Evolutionary conservation across 1,140 invertebrate species (phyloP).

Genomic region (Octopus bimaculoides): DNA sequence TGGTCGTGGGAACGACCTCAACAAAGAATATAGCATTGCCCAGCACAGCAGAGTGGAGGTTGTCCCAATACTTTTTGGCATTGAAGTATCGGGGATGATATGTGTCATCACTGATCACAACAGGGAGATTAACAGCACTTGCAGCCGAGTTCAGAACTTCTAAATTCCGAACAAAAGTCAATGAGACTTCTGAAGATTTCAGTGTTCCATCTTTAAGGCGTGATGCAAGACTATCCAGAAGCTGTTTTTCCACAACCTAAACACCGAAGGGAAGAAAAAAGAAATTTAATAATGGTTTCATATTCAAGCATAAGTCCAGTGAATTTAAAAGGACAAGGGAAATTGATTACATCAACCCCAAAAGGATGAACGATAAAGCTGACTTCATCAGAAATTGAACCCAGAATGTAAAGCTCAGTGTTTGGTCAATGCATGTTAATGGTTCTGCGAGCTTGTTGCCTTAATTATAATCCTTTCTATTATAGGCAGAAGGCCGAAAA

Average conservation of each 20-base stretch:
- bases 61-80: slow-evolving; percentile 60
- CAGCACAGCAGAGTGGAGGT: slow-evolving; percentile 71
- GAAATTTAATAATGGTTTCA: too few relatives aligned
- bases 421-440: too few relatives aligned
- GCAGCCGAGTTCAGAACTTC: slow-evolving; percentile 8
- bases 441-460: too few relatives aligned
- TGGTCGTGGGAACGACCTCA: slow-evolving; percentile 76
- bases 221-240: slow-evolving; percentile 63
- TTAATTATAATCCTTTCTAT: too few relatives aligned
- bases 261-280: not conserved
- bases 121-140: slow-evolving; percentile 31
- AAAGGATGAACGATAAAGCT: too few relatives aligned
- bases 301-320: too few relatives aligned
- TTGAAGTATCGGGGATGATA: slow-evolving; percentile 71
- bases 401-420: too few relatives aligned
- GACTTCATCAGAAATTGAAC: too few relatives aligned
- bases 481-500: too few relatives aligned
- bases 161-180: slow-evolving; percentile 61
- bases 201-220: slow-evolving; percentile 61
- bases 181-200: slow-evolving; percentile 61
- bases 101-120: slow-evolving; percentile 26
- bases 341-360: too few relatives aligned
- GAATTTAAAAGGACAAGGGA: too few relatives aligned
- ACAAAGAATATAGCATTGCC: slow-evolving; percentile 82
- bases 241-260: slow-evolving; percentile 64